A percentile compares a stretch with the other conserved stretches of the same genome.
Conservation (phyloP, 2,113 vertebrate species). For the Rafetus swinhoei region DNA sequence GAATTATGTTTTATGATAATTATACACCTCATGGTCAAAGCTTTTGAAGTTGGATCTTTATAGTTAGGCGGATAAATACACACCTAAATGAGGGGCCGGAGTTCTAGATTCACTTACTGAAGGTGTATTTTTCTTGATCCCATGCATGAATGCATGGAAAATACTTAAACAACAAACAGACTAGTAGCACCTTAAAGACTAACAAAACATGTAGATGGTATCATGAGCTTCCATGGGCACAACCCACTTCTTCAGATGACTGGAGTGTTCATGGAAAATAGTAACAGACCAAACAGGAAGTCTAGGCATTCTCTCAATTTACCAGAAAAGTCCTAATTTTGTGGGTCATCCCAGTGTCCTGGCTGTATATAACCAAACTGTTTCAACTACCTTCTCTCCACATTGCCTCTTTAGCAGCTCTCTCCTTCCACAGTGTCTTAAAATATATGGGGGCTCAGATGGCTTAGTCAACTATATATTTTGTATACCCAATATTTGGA, state of each 20-base stretch:
- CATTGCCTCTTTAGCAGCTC: neutral
- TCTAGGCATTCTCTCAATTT: neutral
- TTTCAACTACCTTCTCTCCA: neutral
- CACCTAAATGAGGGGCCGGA: neutral
- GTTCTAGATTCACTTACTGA: neutral
- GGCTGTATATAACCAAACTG: neutral
- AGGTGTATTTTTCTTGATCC: neutral
- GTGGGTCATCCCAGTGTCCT: neutral
- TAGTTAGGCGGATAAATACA: neutral
- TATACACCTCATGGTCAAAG: neutral
- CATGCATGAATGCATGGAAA: neutral
- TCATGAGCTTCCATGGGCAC: too few species aligned
- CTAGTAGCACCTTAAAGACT: too few species aligned
- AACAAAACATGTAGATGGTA: too few species aligned
- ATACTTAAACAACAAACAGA: too few species aligned
- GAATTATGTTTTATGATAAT: neutral
- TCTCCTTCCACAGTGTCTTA: neutral
- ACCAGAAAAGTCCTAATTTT: neutral
- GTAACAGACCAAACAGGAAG: neutral
- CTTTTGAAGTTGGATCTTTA: neutral
- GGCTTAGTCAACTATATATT: neutral
- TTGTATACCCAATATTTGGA: neutral
- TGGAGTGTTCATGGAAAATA: neutral
- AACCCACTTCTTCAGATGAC: too few species aligned
- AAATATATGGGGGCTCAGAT: neutral